These are phyloP conservation scores for Tipula vernalis DNA, from an alignment of 2,888 invertebrate genomes.

Conservation along the genomic window DNA sequence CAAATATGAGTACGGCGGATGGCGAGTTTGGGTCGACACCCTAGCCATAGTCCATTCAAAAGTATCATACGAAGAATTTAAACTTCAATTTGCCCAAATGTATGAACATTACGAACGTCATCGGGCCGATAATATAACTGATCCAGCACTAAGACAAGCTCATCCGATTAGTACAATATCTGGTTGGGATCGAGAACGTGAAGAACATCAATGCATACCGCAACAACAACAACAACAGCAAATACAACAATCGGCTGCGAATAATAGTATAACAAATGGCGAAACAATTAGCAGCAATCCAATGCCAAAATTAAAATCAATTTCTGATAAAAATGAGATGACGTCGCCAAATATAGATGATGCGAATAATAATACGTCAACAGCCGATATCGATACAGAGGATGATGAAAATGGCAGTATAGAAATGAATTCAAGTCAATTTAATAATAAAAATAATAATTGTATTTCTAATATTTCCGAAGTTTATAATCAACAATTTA, in stretches of 20 bases:
- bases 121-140: slow-evolving; percentile 87
- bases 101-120: slow-evolving; percentile 92
- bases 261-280: neutral
- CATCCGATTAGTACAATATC: slow-evolving; percentile 93
- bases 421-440: slow-evolving; percentile 16
- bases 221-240: slow-evolving; percentile 17
- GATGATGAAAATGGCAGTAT: slow-evolving; percentile 22
- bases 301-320: slow-evolving; percentile 18
- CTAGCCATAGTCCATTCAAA: slow-evolving; percentile 98
- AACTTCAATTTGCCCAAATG: slow-evolving; percentile 94
- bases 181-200: slow-evolving; percentile 71
- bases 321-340: neutral
- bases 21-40: slow-evolving; percentile 99
- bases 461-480: slow-evolving; percentile 31
- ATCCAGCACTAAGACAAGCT: slow-evolving; percentile 84
- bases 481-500: slow-evolving; percentile 35
- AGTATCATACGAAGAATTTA: slow-evolving; percentile 97
- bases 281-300: neutral
- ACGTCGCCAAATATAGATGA: neutral
- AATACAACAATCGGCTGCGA: slow-evolving; percentile 15
- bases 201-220: slow-evolving; percentile 22
- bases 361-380: slow-evolving; percentile 12
- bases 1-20: slow-evolving; percentile 97
- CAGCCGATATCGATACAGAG: slow-evolving; percentile 17
- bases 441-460: slow-evolving; percentile 10